These are phyloP conservation scores for Desoria tigrina DNA, from an alignment of 2,888 invertebrate species.

Conservation along the genomic window DNA sequence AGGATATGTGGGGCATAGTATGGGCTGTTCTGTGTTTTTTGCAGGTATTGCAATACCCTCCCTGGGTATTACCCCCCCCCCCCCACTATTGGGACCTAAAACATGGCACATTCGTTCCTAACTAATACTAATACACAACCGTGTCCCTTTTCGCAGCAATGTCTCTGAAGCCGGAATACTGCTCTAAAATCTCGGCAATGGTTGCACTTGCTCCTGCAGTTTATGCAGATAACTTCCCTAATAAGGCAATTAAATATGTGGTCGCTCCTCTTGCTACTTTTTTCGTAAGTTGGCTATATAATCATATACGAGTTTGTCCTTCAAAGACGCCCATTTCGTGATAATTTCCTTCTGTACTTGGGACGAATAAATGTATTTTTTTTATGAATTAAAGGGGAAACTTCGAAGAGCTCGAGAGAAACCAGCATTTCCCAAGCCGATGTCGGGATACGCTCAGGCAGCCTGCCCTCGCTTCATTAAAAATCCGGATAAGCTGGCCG, in stretches of 20 bases:
- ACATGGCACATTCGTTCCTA: too few relatives aligned
- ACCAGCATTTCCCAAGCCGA: neutral
- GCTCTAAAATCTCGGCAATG: slow-evolving; percentile 4
- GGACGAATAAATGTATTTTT: neutral
- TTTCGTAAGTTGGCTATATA: neutral
- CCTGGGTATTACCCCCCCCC: too few relatives aligned
- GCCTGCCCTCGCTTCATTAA: neutral
- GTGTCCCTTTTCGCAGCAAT: too few relatives aligned
- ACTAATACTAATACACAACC: too few relatives aligned
- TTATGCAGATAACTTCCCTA: neutral
- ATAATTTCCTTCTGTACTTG: too few relatives aligned
- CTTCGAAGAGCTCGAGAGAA: neutral
- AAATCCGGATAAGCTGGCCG: neutral
- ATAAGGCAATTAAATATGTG: neutral
- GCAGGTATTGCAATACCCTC: too few relatives aligned
- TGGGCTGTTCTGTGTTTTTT: slow-evolving; percentile 6
- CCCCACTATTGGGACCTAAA: too few relatives aligned
- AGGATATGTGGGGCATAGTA: neutral
- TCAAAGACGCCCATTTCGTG: neutral
- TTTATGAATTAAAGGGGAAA: neutral
- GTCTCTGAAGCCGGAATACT: neutral
- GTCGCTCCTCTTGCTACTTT: neutral
- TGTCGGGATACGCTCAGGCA: neutral
- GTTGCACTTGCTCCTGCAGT: slow-evolving; percentile 4
- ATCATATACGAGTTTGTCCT: neutral